Conservation (phyloP, 2,113 vertebrate genomes). For the Malaclemys terrapin region DNA sequence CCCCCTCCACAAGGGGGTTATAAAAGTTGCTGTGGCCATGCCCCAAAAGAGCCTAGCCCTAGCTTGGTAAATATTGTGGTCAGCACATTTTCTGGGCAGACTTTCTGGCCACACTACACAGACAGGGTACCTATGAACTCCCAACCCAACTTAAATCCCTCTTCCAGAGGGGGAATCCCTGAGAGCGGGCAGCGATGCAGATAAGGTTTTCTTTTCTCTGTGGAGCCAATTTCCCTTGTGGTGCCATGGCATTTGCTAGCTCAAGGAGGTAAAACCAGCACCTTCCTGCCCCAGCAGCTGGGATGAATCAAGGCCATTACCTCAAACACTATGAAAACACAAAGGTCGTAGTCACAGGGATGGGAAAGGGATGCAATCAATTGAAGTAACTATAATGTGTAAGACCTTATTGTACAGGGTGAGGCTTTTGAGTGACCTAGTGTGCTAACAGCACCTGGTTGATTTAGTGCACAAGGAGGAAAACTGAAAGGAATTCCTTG, state of each 20-base stretch:
- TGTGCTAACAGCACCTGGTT: not conserved
- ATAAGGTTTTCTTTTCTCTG: not conserved
- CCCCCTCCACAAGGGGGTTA: not conserved
- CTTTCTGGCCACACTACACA: not conserved
- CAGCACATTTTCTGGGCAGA: not conserved
- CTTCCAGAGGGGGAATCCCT: not conserved
- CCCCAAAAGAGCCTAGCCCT: not conserved
- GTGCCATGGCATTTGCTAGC: not conserved
- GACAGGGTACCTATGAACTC: not conserved
- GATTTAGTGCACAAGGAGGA: not conserved
- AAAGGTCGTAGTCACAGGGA: not conserved
- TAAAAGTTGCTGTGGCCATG: not conserved
- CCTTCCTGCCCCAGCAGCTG: not conserved
- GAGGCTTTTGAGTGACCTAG: not conserved
- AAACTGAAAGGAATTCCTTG: not conserved
- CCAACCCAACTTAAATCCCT: not conserved
- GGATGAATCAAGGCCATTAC: not conserved
- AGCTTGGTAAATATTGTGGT: not conserved
- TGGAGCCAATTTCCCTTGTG: not conserved
- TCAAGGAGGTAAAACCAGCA: not conserved
- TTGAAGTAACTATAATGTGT: not conserved
- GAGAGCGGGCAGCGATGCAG: not conserved
- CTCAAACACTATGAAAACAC: conserved; percentile 22
- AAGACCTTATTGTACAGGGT: not conserved
- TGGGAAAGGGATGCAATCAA: not conserved